Base-by-base conservation (phyloP, 2,113 vertebrate species). In the Dendrocopos noguchii region DNA sequence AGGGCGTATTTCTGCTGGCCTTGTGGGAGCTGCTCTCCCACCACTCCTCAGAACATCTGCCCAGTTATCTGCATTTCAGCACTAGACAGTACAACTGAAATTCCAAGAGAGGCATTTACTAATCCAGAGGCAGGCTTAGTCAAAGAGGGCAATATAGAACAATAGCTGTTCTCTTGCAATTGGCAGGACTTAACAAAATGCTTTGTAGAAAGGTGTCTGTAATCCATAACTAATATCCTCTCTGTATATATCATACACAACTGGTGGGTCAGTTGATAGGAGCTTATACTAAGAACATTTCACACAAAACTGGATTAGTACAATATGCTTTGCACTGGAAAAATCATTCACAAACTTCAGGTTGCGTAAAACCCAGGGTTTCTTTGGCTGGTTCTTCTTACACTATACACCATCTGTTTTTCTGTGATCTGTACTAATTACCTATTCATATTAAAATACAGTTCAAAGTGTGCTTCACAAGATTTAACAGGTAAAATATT, bases 271-370 rank as follows among this genome's bases (percentile, higher is more conserved):
- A 94, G 61, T 88, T 61, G 80, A 90, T 83, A 90, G 76, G 44
- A 94, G 95, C 80, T 96, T 93, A 96, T 83, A 73, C 91, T 96
- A 93, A 96, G 91, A 96, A 88, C 87, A 81, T 96, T 95, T 96
- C 93, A 96, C 94, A 84, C 91, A 95, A 93, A 95, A 96, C 82
- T 91, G 93, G 94, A 95, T 96, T 95, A 96, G 90, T 65, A 88
- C 84, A 93, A 80, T 80, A 80, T 29, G 68, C 68, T 83, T 89
- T 78, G 57, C 73, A 33, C 80, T 81, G 83, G 73, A 93, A 95
- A 64, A 92, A 95, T 86, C 93, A 70, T 88, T 94, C 87, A 91
- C 78, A 85, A 93, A 92, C 84, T 90, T 93, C 84, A 83, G 52
- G 71, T 77, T 7, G 0, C 74, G 36, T 52, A 85, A 91, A 94